Conservation (phyloP, 1,140 invertebrate genomes). For the Heliconius hewitsoni region DNA sequence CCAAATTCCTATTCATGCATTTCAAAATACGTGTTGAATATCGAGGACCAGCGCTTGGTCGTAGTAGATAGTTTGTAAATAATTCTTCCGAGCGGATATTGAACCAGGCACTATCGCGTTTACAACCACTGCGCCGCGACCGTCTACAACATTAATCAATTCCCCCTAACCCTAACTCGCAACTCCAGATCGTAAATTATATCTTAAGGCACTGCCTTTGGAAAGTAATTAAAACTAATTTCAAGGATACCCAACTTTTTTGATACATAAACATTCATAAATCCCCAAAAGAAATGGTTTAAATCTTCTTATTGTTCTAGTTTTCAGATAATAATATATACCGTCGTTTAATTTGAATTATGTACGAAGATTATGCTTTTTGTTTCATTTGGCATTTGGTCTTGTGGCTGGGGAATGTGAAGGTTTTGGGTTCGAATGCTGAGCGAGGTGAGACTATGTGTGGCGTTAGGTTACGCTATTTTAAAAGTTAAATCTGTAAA, state of each 20-base stretch:
- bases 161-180: neutral
- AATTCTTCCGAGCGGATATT: too few relatives aligned
- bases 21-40: too few relatives aligned
- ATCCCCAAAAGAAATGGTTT: neutral
- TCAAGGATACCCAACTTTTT: neutral
- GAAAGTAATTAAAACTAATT: conserved; percentile 10
- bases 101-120: too few relatives aligned
- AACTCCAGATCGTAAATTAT: neutral
- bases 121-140: too few relatives aligned
- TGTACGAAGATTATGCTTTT: neutral
- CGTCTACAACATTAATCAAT: neutral
- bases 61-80: too few relatives aligned
- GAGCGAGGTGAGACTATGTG: too few relatives aligned
- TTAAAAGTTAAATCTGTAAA: too few relatives aligned
- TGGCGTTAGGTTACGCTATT: too few relatives aligned
- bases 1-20: too few relatives aligned
- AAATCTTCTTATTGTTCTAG: conserved; percentile 13
- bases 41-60: too few relatives aligned
- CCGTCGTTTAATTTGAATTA: conserved; percentile 11
- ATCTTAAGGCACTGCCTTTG: neutral
- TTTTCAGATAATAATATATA: neutral
- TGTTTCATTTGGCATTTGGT: neutral
- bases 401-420: neutral
- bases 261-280: conserved; percentile 6
- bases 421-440: neutral